These are phyloP conservation scores for Rhinichthys klamathensis DNA, from an alignment of 2,113 vertebrate genomes.

Conservation along the genomic window DNA sequence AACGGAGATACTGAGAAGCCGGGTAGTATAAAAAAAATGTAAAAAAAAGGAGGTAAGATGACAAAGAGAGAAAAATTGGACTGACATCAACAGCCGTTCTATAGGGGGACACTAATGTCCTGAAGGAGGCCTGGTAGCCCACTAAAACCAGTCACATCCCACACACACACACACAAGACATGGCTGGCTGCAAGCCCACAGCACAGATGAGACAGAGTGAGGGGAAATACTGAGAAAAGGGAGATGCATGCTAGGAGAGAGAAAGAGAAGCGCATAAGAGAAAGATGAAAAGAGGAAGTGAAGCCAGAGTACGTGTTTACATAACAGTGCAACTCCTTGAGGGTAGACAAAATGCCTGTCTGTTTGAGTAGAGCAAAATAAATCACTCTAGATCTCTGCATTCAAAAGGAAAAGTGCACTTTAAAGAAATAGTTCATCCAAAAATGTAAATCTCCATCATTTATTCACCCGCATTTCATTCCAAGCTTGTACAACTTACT, in stretches of 20 bases:
- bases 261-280: not conserved
- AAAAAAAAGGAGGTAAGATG: not conserved
- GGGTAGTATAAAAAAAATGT: not conserved
- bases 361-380: constrained; percentile 35
- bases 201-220: constrained; percentile 17
- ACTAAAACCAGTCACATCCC: constrained; percentile 14
- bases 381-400: constrained; percentile 7
- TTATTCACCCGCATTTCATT: not conserved
- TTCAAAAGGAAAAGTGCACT: not conserved
- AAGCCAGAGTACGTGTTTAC: constrained; percentile 49
- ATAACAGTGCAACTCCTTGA: constrained; percentile 52
- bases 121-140: constrained; percentile 31
- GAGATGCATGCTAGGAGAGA: constrained; percentile 17
- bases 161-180: not conserved
- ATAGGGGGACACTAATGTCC: constrained; percentile 5
- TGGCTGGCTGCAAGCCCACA: not conserved
- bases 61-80: not conserved
- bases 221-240: constrained; percentile 7
- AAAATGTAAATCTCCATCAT: not conserved
- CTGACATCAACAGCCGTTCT: not conserved
- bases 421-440: not conserved
- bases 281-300: constrained; percentile 43
- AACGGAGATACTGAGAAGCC: constrained; percentile 2
- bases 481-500: not conserved
- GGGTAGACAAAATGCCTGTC: constrained; percentile 46